Conservation (phyloP, 2,113 vertebrate species). For the Rissa tridactyla region DNA sequence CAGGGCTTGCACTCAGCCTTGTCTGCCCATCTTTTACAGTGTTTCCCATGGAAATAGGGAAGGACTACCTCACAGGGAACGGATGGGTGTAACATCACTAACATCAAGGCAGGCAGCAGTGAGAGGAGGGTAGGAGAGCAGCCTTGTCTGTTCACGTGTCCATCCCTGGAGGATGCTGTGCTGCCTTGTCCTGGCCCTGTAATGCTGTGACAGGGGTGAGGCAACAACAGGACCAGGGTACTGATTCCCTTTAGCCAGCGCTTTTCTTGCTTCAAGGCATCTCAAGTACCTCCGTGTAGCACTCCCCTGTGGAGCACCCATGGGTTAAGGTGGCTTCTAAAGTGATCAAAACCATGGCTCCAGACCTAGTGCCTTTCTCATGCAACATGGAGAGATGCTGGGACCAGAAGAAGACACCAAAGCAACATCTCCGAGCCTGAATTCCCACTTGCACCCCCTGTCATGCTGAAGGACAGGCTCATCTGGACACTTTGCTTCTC, state of each 20-base stretch:
- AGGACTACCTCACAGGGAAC: not conserved
- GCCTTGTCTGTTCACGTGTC: not conserved
- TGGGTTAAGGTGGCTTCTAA: not conserved
- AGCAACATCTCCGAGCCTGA: not conserved
- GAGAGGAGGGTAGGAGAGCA: not conserved
- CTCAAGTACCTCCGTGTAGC: not conserved
- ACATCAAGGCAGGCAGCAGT: not conserved
- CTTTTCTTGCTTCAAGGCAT: not conserved
- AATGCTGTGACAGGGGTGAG: not conserved
- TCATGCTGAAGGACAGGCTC: not conserved
- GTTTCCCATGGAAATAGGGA: not conserved
- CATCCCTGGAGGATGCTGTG: not conserved
- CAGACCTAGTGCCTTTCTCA: not conserved
- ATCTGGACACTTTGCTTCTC: not conserved
- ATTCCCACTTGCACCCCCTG: not conserved
- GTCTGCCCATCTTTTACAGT: rapidly evolving
- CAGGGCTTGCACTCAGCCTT: not conserved
- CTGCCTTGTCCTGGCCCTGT: not conserved
- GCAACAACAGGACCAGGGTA: not conserved
- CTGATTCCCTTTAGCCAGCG: not conserved
- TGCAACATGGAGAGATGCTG: not conserved
- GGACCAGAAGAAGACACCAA: not conserved
- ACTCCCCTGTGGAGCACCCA: not conserved
- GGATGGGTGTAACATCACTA: not conserved
- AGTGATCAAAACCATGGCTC: not conserved